Base-by-base conservation (phyloP, 2,797 vertebrate species). In the Chaenodraco wilsoni region DNA sequence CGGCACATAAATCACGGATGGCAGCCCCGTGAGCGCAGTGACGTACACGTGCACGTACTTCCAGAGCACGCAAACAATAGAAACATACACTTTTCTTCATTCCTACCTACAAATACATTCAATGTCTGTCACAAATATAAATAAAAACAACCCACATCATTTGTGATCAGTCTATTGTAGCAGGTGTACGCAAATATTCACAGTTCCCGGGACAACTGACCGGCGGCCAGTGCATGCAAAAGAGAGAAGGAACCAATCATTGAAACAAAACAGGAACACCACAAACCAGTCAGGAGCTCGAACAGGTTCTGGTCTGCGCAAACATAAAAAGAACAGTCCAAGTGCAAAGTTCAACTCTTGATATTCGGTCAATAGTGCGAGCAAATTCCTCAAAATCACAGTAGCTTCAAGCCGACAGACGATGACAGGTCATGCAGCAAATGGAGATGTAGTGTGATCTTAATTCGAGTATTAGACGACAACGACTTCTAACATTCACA, bases 1-100 rank as follows among this genome's bases (percentile, higher is more conserved):
- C 37, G 43, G 74, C 69, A 31, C 56, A 75, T 74, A 73, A 85
- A 82, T 82, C 67, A 79, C 3, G 40, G 1, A 1, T 31, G 52
- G 64, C 69, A 69, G 48, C 1, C 10, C 37, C 13, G 19, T 84
- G 74, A 69, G 48, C 1, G 13, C 37, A 17, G 21, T 84, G 74
- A 69, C 62, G 65, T 70, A 49, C 55, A 37, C 54, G 37, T 9
- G 16, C 23, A 15, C 55, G 54, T 13, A 31, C 76, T 68, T 74
- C 41, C 37, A 60, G n/a, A 65, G 51, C 4, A 41, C 9, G 40
- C 11, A 31, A 65, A 74, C 43, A 78, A 69, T n/a, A 21, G 61
- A 48, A 76, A 43, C 17, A 13, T 33, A 15, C 0, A 13, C 40
- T 51, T 60, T 49, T 45, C 40, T n/a, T 54, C 63, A 48, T 43